Base-by-base conservation (phyloP, 2,888 invertebrate species). In the Ametastegia equiseti region DNA sequence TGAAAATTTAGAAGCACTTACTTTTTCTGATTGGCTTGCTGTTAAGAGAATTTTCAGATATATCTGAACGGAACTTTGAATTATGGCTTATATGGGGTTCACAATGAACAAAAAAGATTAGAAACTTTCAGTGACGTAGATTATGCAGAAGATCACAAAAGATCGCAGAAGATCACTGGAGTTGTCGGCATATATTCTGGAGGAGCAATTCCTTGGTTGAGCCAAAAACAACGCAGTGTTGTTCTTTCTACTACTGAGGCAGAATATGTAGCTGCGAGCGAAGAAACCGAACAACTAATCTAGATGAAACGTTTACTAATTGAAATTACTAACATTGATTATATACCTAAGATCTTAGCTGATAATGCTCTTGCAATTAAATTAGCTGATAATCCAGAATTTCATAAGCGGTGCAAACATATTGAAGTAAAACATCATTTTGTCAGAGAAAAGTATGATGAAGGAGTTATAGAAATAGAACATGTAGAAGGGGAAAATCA, bases 331-430 rank as follows among this genome's bases (percentile, higher is more conserved):
- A 23, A 1, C 3, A 39, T 77, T n/a, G 15, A 73, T 30, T 42
- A 69, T 11, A 42, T 77, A 13, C 81, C 83, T 1, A 23, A 36
- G 15, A 80, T 84, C 4, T 75, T 47, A 54, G 79, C 83, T n/a
- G 82, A 83, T 69, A 84, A 84, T 54, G 69, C 57, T 1, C 83
- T 82, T 78, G 82, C 84, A 23, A 82, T 84, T 15, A 82, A 83
- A 69, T 75, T 83, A n/a, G 80, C 80, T 15, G 82, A 81, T 19
- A 84, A 84, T 47, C 80, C 65, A 30, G 73, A 82, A 30, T 83
- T 83, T 36, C 82, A 83, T 54, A 80, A 83, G 50, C 42, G 83
- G 11, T 82, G 81, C 7, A 82, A 84, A 45, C 80, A 81, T 23
- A 83, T 84, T 9, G 84, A 82, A 47, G 81, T 84, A 6, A 71